phyloP scores from a whole-genome alignment of 2,113 vertebrate genomes.

The Narcine bancroftii region DNA sequence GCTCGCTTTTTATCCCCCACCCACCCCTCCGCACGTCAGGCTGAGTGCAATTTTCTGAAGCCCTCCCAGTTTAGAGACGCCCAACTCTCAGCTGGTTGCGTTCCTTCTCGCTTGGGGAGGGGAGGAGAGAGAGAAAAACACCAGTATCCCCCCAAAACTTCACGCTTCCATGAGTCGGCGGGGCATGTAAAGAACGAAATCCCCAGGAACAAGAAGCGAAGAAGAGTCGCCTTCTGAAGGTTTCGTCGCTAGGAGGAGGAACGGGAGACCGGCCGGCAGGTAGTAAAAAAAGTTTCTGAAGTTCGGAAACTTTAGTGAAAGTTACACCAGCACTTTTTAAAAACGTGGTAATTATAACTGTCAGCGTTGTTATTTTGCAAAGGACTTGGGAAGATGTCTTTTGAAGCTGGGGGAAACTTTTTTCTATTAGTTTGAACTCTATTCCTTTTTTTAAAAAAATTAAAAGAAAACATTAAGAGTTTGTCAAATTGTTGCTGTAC shows the following conservation, averaged over 20 bases:
- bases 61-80: slow-evolving; percentile 29
- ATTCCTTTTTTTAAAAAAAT: neutral
- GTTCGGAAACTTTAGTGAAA: neutral
- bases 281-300: neutral
- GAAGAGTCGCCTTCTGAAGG: neutral
- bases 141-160: neutral
- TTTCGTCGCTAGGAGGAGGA: neutral
- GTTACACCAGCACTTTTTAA: neutral
- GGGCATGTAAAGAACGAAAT: neutral
- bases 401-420: neutral
- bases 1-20: neutral
- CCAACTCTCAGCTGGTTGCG: neutral
- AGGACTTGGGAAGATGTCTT: neutral
- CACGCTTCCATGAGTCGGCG: neutral
- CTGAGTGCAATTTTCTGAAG: neutral
- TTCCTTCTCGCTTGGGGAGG: neutral
- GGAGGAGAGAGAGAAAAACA: too few species aligned
- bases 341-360: neutral
- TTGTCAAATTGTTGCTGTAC: too few species aligned
- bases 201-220: neutral
- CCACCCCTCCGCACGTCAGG: neutral
- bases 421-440: neutral
- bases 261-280: neutral
- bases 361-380: too few species aligned
- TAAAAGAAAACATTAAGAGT: too few species aligned